Evolutionary conservation across 2,113 vertebrate genomes (phyloP).

Genomic region (Mustelus asterias): DNA sequence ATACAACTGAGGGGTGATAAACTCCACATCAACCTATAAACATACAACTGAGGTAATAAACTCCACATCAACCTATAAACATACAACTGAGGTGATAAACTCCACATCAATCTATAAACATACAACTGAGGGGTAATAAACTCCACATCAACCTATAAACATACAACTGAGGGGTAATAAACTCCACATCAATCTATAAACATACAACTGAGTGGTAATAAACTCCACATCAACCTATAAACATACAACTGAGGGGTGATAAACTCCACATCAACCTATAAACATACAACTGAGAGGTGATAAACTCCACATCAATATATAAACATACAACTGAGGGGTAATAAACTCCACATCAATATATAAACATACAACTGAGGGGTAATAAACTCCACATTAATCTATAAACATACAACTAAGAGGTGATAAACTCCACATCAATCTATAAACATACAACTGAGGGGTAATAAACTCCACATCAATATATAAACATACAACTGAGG

Average conservation of each 20-base stretch:
- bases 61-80: constrained; percentile 13
- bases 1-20: neutral
- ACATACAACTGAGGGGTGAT: neutral
- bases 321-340: too few relatives aligned
- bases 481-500: neutral
- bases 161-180: constrained; percentile 33
- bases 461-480: too few relatives aligned
- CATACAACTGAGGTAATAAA: constrained; percentile 26
- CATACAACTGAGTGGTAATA: neutral
- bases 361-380: too few relatives aligned
- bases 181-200: neutral
- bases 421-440: too few relatives aligned
- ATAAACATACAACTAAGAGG: too few relatives aligned
- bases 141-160: neutral
- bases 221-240: neutral
- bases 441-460: too few relatives aligned
- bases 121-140: neutral
- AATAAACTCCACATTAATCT: too few relatives aligned
- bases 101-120: too few relatives aligned
- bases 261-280: too few relatives aligned
- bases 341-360: too few relatives aligned
- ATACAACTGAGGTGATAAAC: constrained; percentile 38
- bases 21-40: neutral
- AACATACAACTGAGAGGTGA: too few relatives aligned
- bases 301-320: too few relatives aligned